Evolutionary conservation across 2,113 vertebrate species (phyloP).

Genomic region (Tonatia bakeri): DNA sequence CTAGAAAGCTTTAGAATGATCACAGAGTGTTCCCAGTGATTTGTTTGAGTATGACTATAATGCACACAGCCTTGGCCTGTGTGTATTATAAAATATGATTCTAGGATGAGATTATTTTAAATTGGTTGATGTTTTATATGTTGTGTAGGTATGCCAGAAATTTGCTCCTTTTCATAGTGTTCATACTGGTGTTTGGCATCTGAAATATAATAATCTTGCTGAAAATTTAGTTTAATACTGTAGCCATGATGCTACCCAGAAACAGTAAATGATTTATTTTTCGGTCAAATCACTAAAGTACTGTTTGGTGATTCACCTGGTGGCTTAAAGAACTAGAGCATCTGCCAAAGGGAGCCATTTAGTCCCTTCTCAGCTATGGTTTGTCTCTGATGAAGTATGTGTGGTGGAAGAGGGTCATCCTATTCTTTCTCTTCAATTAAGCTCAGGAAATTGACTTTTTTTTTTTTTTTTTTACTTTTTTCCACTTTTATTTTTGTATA

Average conservation of each 20-base stretch:
- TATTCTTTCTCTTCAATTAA: background rate
- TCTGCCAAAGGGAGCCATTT: background rate
- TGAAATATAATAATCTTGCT: background rate
- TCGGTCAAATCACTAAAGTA: background rate
- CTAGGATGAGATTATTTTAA: background rate
- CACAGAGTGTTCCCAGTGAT: background rate
- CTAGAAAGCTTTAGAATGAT: background rate
- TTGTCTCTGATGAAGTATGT: background rate
- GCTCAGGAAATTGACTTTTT: background rate
- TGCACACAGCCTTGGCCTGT: background rate
- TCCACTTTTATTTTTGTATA: background rate
- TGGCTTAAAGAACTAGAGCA: background rate
- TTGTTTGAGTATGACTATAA: background rate
- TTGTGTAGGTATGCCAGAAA: background rate
- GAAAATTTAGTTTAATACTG: background rate
- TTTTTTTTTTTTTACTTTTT: background rate
- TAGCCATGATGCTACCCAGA: background rate
- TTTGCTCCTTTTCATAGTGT: background rate
- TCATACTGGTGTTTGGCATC: background rate
- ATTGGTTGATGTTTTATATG: background rate
- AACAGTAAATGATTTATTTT: background rate
- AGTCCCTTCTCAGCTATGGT: background rate
- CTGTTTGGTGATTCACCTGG: background rate
- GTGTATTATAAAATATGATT: background rate
- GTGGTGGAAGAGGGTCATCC: background rate